A percentile compares a stretch with the other conserved stretches of the same genome.
phyloP scores from a whole-genome alignment of 2,888 invertebrate species.

The Lasioglossum marginatum region DNA sequence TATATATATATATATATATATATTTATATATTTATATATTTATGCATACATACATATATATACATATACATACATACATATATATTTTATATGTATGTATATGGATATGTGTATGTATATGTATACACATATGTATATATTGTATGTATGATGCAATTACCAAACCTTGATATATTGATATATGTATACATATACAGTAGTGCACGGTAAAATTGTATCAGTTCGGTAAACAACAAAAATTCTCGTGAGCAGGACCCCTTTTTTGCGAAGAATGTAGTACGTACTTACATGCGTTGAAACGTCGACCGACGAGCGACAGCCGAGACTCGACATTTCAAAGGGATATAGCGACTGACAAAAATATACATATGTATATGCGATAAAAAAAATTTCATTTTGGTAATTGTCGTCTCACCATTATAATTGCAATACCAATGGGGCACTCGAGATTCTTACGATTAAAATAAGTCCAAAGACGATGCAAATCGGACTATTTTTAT shows the following conservation, averaged over 20 bases:
- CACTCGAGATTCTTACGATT: neutral
- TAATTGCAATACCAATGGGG: neutral
- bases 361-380: too few species aligned
- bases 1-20: too few species aligned
- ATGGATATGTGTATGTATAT: neutral
- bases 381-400: neutral
- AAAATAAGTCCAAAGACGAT: neutral
- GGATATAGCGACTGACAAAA: neutral
- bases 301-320: too few species aligned
- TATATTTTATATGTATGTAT: neutral
- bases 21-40: too few species aligned
- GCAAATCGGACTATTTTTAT: neutral
- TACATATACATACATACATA: neutral
- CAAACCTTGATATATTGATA: neutral
- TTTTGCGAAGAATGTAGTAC: too few species aligned
- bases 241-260: neutral
- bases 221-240: neutral
- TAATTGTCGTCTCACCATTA: neutral
- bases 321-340: too few species aligned
- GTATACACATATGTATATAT: neutral
- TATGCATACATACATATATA: too few species aligned
- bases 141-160: neutral
- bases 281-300: too few species aligned
- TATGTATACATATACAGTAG: neutral
- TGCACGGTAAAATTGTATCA: neutral